Evolutionary conservation across 2,797 vertebrate genomes (phyloP), one percentile per base, ranked within the genome.

Genomic region (Mormyrops attenuatus): DNA sequence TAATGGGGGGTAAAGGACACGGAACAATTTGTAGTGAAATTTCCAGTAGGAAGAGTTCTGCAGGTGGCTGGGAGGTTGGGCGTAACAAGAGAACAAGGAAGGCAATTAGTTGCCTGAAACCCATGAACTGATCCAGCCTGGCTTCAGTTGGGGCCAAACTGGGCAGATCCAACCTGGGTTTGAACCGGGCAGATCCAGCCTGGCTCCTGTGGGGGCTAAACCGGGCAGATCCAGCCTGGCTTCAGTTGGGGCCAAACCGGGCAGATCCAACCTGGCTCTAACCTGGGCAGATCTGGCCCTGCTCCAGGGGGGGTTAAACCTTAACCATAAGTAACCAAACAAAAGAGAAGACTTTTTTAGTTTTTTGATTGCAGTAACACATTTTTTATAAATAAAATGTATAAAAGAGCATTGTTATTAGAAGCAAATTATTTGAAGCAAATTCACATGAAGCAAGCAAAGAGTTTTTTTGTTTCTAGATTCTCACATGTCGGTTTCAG

Each of bases 1-100:
- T 30, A 30, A 60, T 26, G 95, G 95, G 96, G 94, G 94, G 94
- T 94, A 92, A 93, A 93, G 95, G 95, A 95, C 95, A 94, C 94
- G 93, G 94, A 93, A 94, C 95, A 95, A 96, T 96, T 96, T 96
- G 96, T 96, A 95, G 94, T 95, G 94, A 96, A 95, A 96, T 96
- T 95, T 96, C 94, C 94, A 96, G 94, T 92, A 90, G 94, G 94
- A 95, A 95, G 95, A 93, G 94, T 96, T 95, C 95, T 96, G 95
- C 96, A 96, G 96, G 96, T 96, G 96, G 95, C 95, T 94, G 94
- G 94, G 93, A 93, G 92, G 94, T 93, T 95, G 95, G 95, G 95
- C 77, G 95, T 95, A 94, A 95, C 89, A 22, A 92, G 92, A 94
- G 94, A 95, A 95, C 91, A 93, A 95, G 94, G 95, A 94, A 95